Evolutionary conservation across 1,140 invertebrate genomes (phyloP).

Genomic region (Spodoptera frugiperda): DNA sequence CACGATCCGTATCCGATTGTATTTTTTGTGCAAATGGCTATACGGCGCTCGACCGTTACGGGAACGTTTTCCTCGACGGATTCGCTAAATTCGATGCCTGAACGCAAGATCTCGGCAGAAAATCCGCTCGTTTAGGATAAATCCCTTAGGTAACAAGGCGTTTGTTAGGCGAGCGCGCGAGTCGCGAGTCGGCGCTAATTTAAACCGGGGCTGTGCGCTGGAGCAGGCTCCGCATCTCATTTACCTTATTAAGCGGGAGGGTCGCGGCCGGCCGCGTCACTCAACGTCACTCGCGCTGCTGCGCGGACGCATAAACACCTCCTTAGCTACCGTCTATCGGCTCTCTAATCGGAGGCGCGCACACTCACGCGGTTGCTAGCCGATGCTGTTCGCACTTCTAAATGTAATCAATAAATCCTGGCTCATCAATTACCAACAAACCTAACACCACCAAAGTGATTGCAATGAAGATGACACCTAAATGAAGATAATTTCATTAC

Average conservation of each 20-base stretch:
- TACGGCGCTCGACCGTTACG: slow-evolving; percentile 19
- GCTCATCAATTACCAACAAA: slow-evolving; percentile 19
- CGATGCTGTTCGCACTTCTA: slow-evolving; percentile 19
- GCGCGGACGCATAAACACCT: slow-evolving; percentile 66
- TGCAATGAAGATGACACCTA: no score
- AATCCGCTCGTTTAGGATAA: slow-evolving; percentile 62
- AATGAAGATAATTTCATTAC: no score
- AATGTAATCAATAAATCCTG: slow-evolving; percentile 20
- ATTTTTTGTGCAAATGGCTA: slow-evolving; percentile 32
- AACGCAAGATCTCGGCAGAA: slow-evolving; percentile 38
- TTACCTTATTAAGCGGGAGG: slow-evolving; percentile 74
- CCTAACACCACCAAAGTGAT: neutral
- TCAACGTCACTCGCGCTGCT: slow-evolving; percentile 69
- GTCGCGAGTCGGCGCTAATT: slow-evolving; percentile 60
- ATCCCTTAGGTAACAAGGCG: slow-evolving; percentile 66
- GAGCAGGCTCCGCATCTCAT: slow-evolving; percentile 69
- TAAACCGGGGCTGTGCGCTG: slow-evolving; percentile 54
- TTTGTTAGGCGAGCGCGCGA: slow-evolving; percentile 61
- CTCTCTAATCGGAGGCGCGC: slow-evolving; percentile 50
- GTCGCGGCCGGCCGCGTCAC: slow-evolving; percentile 70
- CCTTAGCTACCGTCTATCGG: slow-evolving; percentile 59
- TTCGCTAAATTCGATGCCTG: slow-evolving; percentile 41
- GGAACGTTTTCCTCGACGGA: slow-evolving; percentile 24
- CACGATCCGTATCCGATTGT: slow-evolving; percentile 25
- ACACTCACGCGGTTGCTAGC: neutral